phyloP scores from a whole-genome alignment of 2,797 vertebrate genomes.

The Dryobates pubescens region DNA sequence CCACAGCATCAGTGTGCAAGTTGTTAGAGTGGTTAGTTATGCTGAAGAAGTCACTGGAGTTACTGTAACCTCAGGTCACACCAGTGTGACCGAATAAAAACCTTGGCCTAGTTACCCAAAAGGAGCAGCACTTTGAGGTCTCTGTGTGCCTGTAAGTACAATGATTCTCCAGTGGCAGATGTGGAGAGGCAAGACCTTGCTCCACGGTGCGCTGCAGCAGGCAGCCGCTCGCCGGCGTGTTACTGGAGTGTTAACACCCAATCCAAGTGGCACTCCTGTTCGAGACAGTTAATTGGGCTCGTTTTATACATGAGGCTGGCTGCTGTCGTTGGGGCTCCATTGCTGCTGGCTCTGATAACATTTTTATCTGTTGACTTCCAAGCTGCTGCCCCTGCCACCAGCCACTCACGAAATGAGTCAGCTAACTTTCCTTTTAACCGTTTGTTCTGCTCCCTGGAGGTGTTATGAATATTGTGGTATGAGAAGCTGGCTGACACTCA shows the following conservation, averaged over 20 bases:
- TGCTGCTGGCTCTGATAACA: conserved; percentile 67
- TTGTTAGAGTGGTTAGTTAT: not conserved
- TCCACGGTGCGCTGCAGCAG: not conserved
- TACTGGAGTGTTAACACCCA: conserved; percentile 31
- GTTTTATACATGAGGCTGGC: conserved; percentile 4
- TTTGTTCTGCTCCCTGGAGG: conserved; percentile 67
- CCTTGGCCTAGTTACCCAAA: conserved; percentile 28
- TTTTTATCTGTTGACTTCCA: conserved; percentile 72
- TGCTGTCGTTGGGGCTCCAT: conserved; percentile 47
- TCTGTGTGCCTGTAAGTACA: conserved; percentile 29
- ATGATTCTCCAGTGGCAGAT: not conserved
- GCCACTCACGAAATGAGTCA: conserved; percentile 73
- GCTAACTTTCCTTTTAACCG: conserved; percentile 75
- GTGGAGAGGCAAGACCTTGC: not conserved
- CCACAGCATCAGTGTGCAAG: not conserved
- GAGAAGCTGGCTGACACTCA: conserved; percentile 44
- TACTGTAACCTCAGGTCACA: conserved; percentile 19
- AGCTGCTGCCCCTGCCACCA: conserved; percentile 50
- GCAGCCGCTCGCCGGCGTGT: not conserved
- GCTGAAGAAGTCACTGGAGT: conserved; percentile 15
- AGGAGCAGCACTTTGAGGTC: conserved; percentile 29
- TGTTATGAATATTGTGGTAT: conserved; percentile 55
- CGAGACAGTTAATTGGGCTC: conserved; percentile 45
- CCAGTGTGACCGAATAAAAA: conserved; percentile 14
- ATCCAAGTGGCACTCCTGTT: not conserved